Evolutionary conservation across 2,888 invertebrate species (phyloP), one percentile per base, ranked within the genome.

Genomic region (Scaeva pyrastri): DNA sequence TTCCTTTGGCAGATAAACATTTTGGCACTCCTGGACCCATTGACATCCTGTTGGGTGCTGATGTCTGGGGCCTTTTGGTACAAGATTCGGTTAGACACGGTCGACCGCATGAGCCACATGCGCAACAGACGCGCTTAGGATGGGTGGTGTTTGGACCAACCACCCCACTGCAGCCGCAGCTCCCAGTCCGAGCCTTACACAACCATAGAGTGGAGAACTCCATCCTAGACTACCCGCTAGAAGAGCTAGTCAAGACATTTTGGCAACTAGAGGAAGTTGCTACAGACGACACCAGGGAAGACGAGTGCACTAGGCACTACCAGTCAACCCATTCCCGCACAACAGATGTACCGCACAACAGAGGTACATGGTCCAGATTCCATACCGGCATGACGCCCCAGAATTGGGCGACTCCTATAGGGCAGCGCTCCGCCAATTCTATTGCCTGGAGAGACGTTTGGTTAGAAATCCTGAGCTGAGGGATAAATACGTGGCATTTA

Each of bases 141-240:
- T 80, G 0, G 39, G 41, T 8, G 71, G 77, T 10, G 87, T 80
- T 73, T 76, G 73, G 77, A 11, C 84, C 75, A 31, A 72, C 87
- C 16, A 43, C 60, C 6, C 19, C 68, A 5, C 1, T n/a, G 14
- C 55, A 3, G 11, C 19, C 66, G 16, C n/a, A 43, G 2, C 16
- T 36, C 6, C 3, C 74, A 16, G 12, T 60, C n/a, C 50, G 39
- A 19, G 50, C 76, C n/a, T 43, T 52, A 11, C 10, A 39, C 8
- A 31, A 31, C 12, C 43, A 41, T 1, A 11, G 48, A 1, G 10
- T n/a, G 2, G 71, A 19, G 2, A 71, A 64, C 5, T 60, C 71
- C 3, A 43, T 10, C 19, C 6, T 6, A 26, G 43, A 58, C 10
- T 16, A 14, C 14, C 14, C 3, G 2, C 43, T 79, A 58, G 72